phyloP scores from a whole-genome alignment of 2,113 vertebrate species.

The Stomatorhinus ivindoensis region DNA sequence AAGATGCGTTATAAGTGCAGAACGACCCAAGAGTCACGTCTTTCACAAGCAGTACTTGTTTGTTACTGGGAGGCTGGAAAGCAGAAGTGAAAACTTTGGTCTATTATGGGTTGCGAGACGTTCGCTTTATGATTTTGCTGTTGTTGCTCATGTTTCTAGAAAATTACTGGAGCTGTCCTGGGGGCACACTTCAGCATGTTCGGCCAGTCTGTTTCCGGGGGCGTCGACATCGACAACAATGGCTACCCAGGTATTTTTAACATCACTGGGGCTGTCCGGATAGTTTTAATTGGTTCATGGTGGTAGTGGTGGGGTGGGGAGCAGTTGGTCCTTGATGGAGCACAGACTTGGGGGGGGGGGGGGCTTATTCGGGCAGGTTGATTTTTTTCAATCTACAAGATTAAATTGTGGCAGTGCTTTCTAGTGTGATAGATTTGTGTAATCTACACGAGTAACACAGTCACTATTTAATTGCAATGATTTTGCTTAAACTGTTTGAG shows the following conservation, averaged over 20 bases:
- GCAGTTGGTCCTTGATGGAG: background rate
- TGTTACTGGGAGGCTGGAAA: background rate
- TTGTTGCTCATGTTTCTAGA: constrained; percentile 45
- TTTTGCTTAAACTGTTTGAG: background rate
- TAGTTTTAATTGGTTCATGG: background rate
- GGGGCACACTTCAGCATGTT: constrained; percentile 69
- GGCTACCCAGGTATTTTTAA: constrained; percentile 67
- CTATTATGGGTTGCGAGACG: background rate
- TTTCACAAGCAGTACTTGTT: background rate
- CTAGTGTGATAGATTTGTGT: background rate
- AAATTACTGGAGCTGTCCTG: constrained; percentile 63
- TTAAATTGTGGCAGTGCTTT: background rate
- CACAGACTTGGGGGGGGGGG: background rate
- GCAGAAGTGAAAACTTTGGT: background rate
- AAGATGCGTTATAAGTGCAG: background rate
- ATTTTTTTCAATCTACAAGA: background rate
- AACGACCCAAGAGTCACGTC: background rate
- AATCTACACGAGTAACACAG: background rate
- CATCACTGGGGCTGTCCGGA: background rate
- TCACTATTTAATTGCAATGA: background rate
- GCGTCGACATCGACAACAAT: constrained; percentile 74
- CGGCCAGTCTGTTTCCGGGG: constrained; percentile 75
- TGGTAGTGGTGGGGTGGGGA: background rate
- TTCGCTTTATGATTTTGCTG: background rate
- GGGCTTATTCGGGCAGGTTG: background rate